phyloP scores from a whole-genome alignment of 2,888 invertebrate genomes.

The Lamellibrachia columna region DNA sequence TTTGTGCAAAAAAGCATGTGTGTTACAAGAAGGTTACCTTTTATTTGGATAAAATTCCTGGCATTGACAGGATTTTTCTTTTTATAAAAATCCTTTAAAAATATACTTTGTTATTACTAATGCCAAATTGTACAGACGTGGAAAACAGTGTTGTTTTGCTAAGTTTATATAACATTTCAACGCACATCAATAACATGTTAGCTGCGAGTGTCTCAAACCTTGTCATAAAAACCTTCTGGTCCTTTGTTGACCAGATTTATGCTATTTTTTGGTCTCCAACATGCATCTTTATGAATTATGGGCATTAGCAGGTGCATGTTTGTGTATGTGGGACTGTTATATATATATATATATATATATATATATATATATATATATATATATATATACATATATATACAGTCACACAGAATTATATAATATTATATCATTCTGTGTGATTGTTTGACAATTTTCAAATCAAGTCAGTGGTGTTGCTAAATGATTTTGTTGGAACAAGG shows the following conservation, averaged over 20 bases:
- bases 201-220: too few species aligned
- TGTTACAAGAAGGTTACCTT: not conserved
- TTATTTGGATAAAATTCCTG: not conserved
- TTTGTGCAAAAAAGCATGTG: not conserved
- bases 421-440: not conserved
- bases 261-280: not conserved
- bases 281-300: not conserved
- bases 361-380: too few species aligned
- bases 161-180: too few species aligned
- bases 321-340: not conserved
- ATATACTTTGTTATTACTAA: too few species aligned
- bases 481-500: not conserved
- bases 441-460: not conserved
- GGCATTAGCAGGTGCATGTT: not conserved
- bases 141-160: too few species aligned
- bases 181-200: too few species aligned
- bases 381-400: too few species aligned
- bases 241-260: not conserved
- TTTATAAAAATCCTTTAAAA: too few species aligned
- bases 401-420: not conserved
- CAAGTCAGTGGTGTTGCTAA: not conserved
- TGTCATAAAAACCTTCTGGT: too few species aligned
- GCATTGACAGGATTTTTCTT: too few species aligned
- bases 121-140: too few species aligned
- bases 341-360: too few species aligned